These are phyloP conservation scores for Rhipidura dahli DNA, from an alignment of 2,113 vertebrate genomes.

Conservation along the genomic window DNA sequence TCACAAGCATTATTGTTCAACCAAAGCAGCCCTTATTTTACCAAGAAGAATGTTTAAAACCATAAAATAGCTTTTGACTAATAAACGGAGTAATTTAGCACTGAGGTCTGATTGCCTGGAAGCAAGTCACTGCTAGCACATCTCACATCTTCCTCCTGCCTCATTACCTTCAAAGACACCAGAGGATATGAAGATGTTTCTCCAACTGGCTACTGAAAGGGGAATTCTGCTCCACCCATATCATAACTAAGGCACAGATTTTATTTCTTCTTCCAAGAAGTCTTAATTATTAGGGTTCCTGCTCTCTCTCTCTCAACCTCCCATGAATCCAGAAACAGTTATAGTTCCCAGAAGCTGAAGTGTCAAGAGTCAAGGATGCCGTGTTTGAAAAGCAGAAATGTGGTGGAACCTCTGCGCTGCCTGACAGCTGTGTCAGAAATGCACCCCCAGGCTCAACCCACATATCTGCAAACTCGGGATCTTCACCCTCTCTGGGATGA, in stretches of 20 bases:
- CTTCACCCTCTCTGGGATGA: not conserved
- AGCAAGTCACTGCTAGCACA: not conserved
- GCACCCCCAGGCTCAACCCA: not conserved
- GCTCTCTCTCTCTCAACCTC: not conserved
- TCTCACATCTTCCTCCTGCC: not conserved
- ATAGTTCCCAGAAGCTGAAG: not conserved
- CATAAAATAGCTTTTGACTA: not conserved
- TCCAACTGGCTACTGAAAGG: not conserved
- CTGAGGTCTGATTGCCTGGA: not conserved
- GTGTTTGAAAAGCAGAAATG: not conserved
- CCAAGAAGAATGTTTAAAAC: not conserved
- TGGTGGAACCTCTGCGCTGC: not conserved
- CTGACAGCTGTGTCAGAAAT: not conserved
- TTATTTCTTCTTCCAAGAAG: not conserved
- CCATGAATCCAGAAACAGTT: not conserved
- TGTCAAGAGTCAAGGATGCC: not conserved
- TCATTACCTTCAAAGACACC: not conserved
- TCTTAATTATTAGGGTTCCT: not conserved
- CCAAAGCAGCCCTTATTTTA: not conserved
- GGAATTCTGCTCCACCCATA: not conserved
- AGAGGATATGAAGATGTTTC: not conserved
- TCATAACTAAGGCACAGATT: not conserved
- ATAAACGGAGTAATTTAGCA: not conserved
- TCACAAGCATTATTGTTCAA: conserved; percentile 2
- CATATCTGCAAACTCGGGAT: not conserved